These are phyloP conservation scores for Montipora cactus DNA, from an alignment of 64 coral and sea anemone genomes.

Conservation along the genomic window DNA sequence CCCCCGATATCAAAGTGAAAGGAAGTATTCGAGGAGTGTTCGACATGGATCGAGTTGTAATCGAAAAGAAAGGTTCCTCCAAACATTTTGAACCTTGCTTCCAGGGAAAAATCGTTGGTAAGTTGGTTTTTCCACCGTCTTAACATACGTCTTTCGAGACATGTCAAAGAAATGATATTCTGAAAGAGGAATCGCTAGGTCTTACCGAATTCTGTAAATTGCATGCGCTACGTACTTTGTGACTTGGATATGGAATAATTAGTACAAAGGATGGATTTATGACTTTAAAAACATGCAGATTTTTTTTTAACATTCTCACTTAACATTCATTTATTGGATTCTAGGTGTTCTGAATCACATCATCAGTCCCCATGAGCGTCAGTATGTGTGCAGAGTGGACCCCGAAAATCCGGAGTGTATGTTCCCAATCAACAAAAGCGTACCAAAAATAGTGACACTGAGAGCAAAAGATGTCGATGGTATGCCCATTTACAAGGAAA, in stretches of 20 bases:
- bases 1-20: conserved; percentile 79
- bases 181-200: no score
- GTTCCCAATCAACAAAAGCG: conserved; percentile 84
- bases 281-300: neutral
- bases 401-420: conserved; percentile 63
- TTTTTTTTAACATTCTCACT: neutral
- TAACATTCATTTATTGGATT: neutral
- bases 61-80: neutral
- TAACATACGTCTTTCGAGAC: accelerated
- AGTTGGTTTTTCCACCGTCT: neutral
- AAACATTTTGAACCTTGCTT: neutral
- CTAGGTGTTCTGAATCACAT: conserved; percentile 79
- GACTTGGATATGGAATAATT: no score
- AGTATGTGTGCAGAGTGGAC: conserved; percentile 81
- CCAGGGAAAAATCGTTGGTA: conserved; percentile 19
- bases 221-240: no score
- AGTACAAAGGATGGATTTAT: no score
- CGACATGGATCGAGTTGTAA: conserved; percentile 76
- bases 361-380: conserved; percentile 84
- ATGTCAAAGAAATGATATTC: no score
- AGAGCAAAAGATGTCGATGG: conserved; percentile 11
- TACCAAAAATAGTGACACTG: conserved; percentile 65
- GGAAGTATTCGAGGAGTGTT: conserved; percentile 62
- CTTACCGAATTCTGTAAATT: no score
- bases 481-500: conserved; percentile 47